A percentile compares a stretch with the other conserved stretches of the same genome.
These are phyloP conservation scores for Lepas anatifera DNA, from an alignment of 2,888 invertebrate genomes.

Conservation along the genomic window DNA sequence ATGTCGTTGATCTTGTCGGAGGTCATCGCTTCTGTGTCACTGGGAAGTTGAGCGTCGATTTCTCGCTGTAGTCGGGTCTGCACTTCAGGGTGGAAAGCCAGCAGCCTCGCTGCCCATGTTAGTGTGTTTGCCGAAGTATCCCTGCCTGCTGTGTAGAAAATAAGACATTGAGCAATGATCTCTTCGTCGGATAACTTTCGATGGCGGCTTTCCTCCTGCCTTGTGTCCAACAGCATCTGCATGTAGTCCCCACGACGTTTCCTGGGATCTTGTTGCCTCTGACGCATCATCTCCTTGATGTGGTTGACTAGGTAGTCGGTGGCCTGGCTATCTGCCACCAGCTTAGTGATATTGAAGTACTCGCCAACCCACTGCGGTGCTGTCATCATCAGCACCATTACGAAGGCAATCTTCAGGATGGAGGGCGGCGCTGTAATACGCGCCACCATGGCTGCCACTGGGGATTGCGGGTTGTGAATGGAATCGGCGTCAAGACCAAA, in stretches of 20 bases:
- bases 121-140: slow-evolving; percentile 42
- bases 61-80: slow-evolving; percentile 24
- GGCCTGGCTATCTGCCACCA: slow-evolving; percentile 30
- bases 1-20: slow-evolving; percentile 32
- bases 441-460: slow-evolving; percentile 31
- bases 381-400: slow-evolving; percentile 28
- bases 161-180: slow-evolving; percentile 34
- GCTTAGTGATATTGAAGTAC: slow-evolving; percentile 26
- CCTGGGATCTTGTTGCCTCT: slow-evolving; percentile 24
- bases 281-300: slow-evolving; percentile 27
- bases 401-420: slow-evolving; percentile 27
- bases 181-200: slow-evolving; percentile 29
- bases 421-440: slow-evolving; percentile 31
- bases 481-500: slow-evolving; percentile 39
- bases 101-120: slow-evolving; percentile 31
- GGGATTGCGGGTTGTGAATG: slow-evolving; percentile 34
- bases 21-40: slow-evolving; percentile 22
- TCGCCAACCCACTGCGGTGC: slow-evolving; percentile 27
- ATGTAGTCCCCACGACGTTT: slow-evolving; percentile 31
- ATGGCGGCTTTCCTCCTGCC: not conserved
- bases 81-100: slow-evolving; percentile 24
- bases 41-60: slow-evolving; percentile 10
- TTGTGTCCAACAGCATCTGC: slow-evolving; percentile 34
- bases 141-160: slow-evolving; percentile 41
- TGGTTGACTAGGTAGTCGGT: slow-evolving; percentile 29